These are phyloP conservation scores for Keiferia lycopersicella DNA, from an alignment of 2,888 invertebrate species.

Conservation along the genomic window DNA sequence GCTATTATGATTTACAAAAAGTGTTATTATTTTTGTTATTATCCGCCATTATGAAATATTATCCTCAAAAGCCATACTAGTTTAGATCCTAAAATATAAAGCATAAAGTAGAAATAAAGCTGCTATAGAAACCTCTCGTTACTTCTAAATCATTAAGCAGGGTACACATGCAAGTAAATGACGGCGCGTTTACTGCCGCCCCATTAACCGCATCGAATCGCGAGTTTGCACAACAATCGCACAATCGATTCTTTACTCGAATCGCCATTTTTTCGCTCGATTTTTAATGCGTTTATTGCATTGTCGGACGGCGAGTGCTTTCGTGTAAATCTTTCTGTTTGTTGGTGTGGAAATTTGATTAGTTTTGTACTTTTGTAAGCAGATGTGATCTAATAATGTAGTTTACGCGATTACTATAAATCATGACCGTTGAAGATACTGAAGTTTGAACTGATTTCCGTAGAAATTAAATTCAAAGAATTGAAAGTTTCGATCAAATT, in stretches of 20 bases:
- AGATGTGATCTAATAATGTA: slow-evolving; percentile 61
- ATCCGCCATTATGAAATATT: slow-evolving; percentile 23
- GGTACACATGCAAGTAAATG: slow-evolving; percentile 68
- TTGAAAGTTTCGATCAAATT: no score
- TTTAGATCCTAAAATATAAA: neutral
- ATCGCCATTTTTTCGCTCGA: slow-evolving; percentile 68
- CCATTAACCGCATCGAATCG: slow-evolving; percentile 77
- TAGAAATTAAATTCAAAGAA: slow-evolving; percentile 20
- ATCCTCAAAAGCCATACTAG: neutral
- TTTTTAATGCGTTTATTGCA: slow-evolving; percentile 68
- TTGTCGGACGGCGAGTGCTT: slow-evolving; percentile 59
- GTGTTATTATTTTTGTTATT: slow-evolving; percentile 31
- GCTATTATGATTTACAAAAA: slow-evolving; percentile 46
- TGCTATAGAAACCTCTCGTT: slow-evolving; percentile 32
- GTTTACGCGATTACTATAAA: slow-evolving; percentile 64
- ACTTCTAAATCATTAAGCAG: slow-evolving; percentile 76
- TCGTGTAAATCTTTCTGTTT: slow-evolving; percentile 46
- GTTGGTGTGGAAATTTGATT: slow-evolving; percentile 76
- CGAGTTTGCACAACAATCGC: slow-evolving; percentile 76
- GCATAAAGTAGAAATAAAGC: neutral
- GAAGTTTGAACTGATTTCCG: neutral
- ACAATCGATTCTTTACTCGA: slow-evolving; percentile 72
- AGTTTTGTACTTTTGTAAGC: slow-evolving; percentile 57
- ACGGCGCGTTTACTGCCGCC: slow-evolving; percentile 67
- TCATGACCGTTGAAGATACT: slow-evolving; percentile 41